Conservation (phyloP, 2,888 invertebrate species). For the Steinernema carpocapsae region DNA sequence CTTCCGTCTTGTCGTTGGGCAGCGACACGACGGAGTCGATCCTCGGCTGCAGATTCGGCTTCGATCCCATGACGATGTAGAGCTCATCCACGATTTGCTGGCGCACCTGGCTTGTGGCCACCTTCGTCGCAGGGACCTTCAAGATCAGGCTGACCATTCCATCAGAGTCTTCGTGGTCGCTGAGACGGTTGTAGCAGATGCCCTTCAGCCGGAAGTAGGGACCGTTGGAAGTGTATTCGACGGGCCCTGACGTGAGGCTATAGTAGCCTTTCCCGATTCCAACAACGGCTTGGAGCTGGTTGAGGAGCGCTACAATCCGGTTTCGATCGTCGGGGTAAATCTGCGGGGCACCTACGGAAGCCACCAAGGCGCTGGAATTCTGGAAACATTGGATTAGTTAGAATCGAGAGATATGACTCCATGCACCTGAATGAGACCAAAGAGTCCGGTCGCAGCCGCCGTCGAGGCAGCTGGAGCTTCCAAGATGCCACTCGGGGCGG, state of each 20-base stretch:
- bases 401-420: background rate
- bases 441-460: background rate
- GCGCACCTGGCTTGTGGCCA: slow-evolving; percentile 72
- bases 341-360: slow-evolving; percentile 70
- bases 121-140: slow-evolving; percentile 79
- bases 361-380: slow-evolving; percentile 39
- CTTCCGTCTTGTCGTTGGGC: slow-evolving; percentile 73
- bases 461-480: background rate
- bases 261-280: slow-evolving; percentile 59
- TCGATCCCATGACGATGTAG: slow-evolving; percentile 61
- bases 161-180: slow-evolving; percentile 82
- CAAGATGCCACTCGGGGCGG: background rate
- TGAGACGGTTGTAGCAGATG: slow-evolving; percentile 48
- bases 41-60: slow-evolving; percentile 48
- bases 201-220: slow-evolving; percentile 88
- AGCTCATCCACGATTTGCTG: slow-evolving; percentile 74
- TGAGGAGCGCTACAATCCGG: slow-evolving; percentile 89
- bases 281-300: slow-evolving; percentile 89
- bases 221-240: slow-evolving; percentile 72
- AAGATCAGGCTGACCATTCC: slow-evolving; percentile 86
- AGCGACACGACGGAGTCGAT: slow-evolving; percentile 79
- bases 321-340: slow-evolving; percentile 94
- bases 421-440: background rate
- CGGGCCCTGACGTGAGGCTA: slow-evolving; percentile 48
- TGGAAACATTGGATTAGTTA: background rate